A percentile compares a stretch with the other conserved stretches of the same genome.
Evolutionary conservation across 2,888 invertebrate species (phyloP).

Genomic region (Cartodere bifasciata): DNA sequence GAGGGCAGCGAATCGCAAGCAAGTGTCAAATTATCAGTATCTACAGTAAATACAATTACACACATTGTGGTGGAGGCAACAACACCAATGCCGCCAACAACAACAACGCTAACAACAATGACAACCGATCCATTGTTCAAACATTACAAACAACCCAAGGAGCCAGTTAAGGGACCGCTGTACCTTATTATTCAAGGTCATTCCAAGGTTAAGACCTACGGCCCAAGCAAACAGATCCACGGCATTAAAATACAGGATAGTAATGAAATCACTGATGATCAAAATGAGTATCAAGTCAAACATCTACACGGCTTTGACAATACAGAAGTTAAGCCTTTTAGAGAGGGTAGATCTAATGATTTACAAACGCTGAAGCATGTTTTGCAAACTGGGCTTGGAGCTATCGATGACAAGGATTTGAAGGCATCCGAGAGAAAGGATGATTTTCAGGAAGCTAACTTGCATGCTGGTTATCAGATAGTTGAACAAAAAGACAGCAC

Average conservation of each 20-base stretch:
- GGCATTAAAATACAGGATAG: conserved; percentile 37
- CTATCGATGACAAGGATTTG: conserved; percentile 27
- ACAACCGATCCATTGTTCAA: conserved; percentile 49
- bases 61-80: conserved; percentile 15
- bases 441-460: conserved; percentile 40
- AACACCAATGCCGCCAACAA: conserved; percentile 37
- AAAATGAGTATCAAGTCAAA: conserved; percentile 42
- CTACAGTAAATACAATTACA: conserved; percentile 14
- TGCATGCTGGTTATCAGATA: conserved; percentile 45
- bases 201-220: conserved; percentile 75
- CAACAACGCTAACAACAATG: conserved; percentile 39
- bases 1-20: too few relatives aligned
- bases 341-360: conserved; percentile 26
- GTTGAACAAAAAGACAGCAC: conserved; percentile 41
- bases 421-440: conserved; percentile 16
- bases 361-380: conserved; percentile 32
- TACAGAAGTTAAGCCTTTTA: conserved; percentile 25
- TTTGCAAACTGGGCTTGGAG: conserved; percentile 31
- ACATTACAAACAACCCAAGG: conserved; percentile 47
- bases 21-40: background rate
- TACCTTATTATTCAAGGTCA: conserved; percentile 76
- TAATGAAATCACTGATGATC: conserved; percentile 42
- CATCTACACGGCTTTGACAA: conserved; percentile 39
- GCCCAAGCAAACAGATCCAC: conserved; percentile 42
- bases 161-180: conserved; percentile 49